Conservation (phyloP, 2,888 invertebrate genomes). For the Latrodectus elegans region DNA sequence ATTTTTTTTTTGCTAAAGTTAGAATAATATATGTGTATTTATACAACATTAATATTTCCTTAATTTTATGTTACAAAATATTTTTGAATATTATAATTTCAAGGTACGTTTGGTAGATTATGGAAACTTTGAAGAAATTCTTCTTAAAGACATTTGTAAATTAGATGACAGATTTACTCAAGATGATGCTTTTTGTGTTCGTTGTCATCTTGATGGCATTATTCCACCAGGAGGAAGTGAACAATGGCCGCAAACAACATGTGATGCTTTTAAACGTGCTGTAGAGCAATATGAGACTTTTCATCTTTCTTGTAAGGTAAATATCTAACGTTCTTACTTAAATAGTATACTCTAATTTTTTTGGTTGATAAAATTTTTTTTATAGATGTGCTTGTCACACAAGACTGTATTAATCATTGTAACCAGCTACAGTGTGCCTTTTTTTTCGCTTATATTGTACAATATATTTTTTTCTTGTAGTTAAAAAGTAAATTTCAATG, state of each 20-base stretch:
- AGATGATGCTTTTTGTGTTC: constrained; percentile 79
- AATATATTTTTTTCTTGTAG: neutral
- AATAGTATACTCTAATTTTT: too few species aligned
- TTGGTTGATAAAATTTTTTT: too few species aligned
- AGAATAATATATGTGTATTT: too few species aligned
- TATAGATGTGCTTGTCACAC: too few species aligned
- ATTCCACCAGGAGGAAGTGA: constrained; percentile 79
- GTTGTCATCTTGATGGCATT: constrained; percentile 83
- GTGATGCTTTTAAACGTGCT: constrained; percentile 72
- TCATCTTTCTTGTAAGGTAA: constrained; percentile 40
- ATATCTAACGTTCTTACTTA: too few species aligned
- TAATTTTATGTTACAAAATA: too few species aligned
- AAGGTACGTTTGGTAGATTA: constrained; percentile 82
- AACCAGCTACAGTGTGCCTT: neutral
- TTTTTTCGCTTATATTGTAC: neutral
- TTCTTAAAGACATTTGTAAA: constrained; percentile 77
- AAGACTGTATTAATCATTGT: neutral
- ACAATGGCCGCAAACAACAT: constrained; percentile 74
- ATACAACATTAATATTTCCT: too few species aligned
- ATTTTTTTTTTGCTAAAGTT: too few species aligned
- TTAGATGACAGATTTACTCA: constrained; percentile 78
- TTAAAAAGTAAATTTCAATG: too few species aligned
- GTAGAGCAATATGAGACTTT: constrained; percentile 64
- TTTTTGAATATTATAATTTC: neutral
- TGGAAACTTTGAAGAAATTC: constrained; percentile 78